Base-by-base conservation (phyloP, 1,140 invertebrate species). In the Bombus impatiens region DNA sequence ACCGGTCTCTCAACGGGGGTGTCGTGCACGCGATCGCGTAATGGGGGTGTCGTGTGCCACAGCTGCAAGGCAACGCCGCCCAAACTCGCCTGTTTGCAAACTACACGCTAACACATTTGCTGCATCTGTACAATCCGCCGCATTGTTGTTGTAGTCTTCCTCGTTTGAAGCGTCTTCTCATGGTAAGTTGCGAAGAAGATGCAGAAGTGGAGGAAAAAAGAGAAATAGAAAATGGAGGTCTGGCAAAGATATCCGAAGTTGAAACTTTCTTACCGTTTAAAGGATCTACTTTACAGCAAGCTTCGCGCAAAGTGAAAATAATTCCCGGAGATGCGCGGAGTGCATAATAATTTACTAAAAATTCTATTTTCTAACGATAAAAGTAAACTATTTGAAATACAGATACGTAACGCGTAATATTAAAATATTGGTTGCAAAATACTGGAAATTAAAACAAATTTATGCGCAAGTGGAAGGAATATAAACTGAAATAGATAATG, bases 11-110 rank as follows among this genome's bases (percentile, higher is more conserved):
- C 37, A 25, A 15, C 32, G 4, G 25, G 35, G n/a, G 68, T 78
- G 74, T 57, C 67, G 77, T 42, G 77, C 76, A 57, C 47, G 77
- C 76, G 83, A 71, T 79, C 82, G 44, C 44, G 67, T 79, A 84
- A 84, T 84, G 76, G 82, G 67, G 77, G 67, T 85, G 76, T 85
- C 83, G 83, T 85, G 68, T 35, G 68, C 67, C 83, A 32, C 83
- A 80, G 77, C 82, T 84, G 82, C 82, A 47, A 32, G 32, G 5
- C 65, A n/a, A 67, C 18, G 25, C 22, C 12, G 47, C 13, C 25
- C 44, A 8, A n/a, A 62, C 59, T 62, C 37, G 47, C 35, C 75
- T 70, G 65, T 71, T 84, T 22, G 82, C 62, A 77, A 84, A 84
- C 82, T 84, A 78, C 75, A 70, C 74, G 75, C 44, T n/a, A 44